These are phyloP conservation scores for Leptinotarsa texana DNA, from an alignment of 1,140 invertebrate species.

Conservation along the genomic window DNA sequence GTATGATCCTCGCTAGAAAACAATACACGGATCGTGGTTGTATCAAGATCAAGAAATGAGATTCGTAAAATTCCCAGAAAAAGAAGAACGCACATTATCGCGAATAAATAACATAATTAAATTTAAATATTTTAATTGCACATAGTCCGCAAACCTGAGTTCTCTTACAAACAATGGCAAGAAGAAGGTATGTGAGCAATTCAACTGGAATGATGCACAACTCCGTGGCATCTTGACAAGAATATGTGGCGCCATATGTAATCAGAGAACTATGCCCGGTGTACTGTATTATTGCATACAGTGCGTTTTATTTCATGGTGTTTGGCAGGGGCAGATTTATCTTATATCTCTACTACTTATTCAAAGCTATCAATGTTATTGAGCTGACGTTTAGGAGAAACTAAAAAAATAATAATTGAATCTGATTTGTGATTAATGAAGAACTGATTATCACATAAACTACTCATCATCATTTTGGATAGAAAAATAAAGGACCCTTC, in stretches of 20 bases:
- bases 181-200: neutral
- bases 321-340: too few relatives aligned
- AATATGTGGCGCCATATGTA: conserved; percentile 5
- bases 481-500: too few relatives aligned
- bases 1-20: neutral
- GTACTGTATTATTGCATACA: neutral
- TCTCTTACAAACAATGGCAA: conserved; percentile 8
- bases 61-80: neutral
- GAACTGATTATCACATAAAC: too few relatives aligned
- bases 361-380: too few relatives aligned
- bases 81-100: neutral
- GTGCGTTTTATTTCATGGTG: neutral
- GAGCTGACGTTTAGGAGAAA: too few relatives aligned
- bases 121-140: conserved; percentile 1
- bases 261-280: conserved; percentile 5
- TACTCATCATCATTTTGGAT: too few relatives aligned
- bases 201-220: conserved; percentile 3
- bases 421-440: too few relatives aligned
- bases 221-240: neutral
- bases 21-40: neutral
- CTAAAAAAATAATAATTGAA: too few relatives aligned
- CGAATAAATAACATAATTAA: conserved; percentile 4
- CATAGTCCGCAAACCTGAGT: neutral
- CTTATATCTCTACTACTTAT: too few relatives aligned
- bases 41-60: neutral